Evolutionary conservation across 2,113 vertebrate genomes (phyloP).

Genomic region (Chlorodrepanis virens): DNA sequence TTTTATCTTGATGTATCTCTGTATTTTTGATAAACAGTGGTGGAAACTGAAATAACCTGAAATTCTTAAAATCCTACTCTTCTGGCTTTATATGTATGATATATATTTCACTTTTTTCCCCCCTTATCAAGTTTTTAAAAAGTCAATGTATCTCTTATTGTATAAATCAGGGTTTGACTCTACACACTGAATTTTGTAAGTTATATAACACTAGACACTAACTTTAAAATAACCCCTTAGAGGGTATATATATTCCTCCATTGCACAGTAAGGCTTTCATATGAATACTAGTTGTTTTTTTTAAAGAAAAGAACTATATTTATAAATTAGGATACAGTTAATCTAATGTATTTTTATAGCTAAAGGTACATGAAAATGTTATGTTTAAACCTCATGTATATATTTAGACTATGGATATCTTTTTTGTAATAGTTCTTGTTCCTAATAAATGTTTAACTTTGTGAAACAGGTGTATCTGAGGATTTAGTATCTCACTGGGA

Average conservation of each 20-base stretch:
- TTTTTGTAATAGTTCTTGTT: slow-evolving; percentile 66
- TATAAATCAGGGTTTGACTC: slow-evolving; percentile 66
- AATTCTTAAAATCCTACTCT: slow-evolving; percentile 22
- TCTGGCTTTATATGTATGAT: slow-evolving; percentile 16
- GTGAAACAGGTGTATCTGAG: not conserved
- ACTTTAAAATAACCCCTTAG: slow-evolving; percentile 56
- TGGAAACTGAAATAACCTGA: slow-evolving; percentile 4
- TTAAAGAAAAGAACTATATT: slow-evolving; percentile 69
- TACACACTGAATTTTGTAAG: slow-evolving; percentile 75
- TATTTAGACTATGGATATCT: slow-evolving; percentile 74
- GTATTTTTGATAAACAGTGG: not conserved
- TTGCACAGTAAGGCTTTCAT: slow-evolving; percentile 74
- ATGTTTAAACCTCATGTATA: slow-evolving; percentile 76
- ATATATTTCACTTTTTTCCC: not conserved
- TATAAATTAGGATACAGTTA: slow-evolving; percentile 78
- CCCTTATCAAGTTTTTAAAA: not conserved
- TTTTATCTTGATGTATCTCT: slow-evolving; percentile 10
- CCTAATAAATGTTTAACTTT: slow-evolving; percentile 71
- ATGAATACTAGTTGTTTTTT: slow-evolving; percentile 67
- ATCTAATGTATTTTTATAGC: slow-evolving; percentile 80
- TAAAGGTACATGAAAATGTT: slow-evolving; percentile 74
- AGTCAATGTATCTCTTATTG: slow-evolving; percentile 14
- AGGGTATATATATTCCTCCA: slow-evolving; percentile 60
- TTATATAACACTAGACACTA: slow-evolving; percentile 68
- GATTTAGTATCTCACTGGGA: not conserved